phyloP scores from a whole-genome alignment of 2,888 invertebrate genomes.

The Cloeon dipterum region DNA sequence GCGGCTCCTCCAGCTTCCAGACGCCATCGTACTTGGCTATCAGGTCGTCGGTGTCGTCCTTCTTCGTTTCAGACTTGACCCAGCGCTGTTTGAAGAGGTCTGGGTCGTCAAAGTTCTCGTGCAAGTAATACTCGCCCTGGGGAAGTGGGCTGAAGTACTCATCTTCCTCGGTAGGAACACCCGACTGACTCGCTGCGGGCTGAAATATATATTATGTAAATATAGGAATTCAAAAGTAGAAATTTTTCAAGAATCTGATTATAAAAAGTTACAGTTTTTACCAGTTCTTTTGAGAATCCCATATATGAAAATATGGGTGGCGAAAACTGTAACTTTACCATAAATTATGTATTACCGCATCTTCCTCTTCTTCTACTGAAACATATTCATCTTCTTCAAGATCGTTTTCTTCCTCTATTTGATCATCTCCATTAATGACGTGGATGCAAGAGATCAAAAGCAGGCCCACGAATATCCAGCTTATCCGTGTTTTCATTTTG shows the following conservation, averaged over 20 bases:
- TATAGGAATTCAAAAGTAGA: too few species aligned
- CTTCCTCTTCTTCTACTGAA: neutral
- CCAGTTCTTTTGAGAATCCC: neutral
- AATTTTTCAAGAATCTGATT: too few species aligned
- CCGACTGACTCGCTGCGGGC: too few species aligned
- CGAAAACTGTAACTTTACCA: neutral
- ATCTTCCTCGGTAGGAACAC: conserved; percentile 16
- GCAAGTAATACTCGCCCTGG: conserved; percentile 39
- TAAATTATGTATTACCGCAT: neutral
- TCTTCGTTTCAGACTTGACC: conserved; percentile 77
- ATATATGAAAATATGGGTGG: neutral
- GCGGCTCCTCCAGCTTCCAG: conserved; percentile 51
- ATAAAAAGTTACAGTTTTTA: too few species aligned
- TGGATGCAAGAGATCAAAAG: too few species aligned
- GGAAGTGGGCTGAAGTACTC: conserved; percentile 50
- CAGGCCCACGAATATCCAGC: too few species aligned
- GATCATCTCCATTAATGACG: too few species aligned
- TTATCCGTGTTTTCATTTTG: too few species aligned
- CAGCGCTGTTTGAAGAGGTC: conserved; percentile 51
- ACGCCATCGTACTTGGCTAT: conserved; percentile 87
- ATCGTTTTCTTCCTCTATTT: too few species aligned
- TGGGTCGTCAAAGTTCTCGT: conserved; percentile 69
- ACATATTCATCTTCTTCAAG: too few species aligned
- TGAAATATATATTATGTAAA: neutral
- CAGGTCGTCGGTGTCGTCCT: conserved; percentile 61